A percentile compares a stretch with the other conserved stretches of the same genome.
Conservation (phyloP, 23 tunicate genomes). For the Trididemnum nubilum region DNA sequence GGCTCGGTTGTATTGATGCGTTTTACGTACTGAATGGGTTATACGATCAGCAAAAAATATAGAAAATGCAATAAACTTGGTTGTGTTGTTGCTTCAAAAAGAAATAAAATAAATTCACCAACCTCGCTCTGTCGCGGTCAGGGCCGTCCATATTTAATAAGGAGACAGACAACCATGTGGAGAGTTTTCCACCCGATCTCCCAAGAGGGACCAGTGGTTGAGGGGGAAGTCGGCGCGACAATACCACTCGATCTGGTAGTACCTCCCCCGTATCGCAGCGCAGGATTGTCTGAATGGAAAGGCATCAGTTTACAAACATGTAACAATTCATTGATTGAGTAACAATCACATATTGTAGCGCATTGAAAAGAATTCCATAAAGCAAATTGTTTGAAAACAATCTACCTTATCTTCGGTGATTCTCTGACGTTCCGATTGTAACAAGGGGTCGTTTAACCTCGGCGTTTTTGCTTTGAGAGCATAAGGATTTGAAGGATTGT, state of each 20-base stretch:
- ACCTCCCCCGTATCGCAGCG: conserved; percentile 73
- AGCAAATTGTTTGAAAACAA: not conserved
- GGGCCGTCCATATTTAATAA: conserved; percentile 63
- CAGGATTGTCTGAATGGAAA: conserved; percentile 16
- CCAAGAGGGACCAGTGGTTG: conserved; percentile 78
- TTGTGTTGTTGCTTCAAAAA: too few relatives aligned
- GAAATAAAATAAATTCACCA: too few relatives aligned
- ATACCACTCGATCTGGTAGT: conserved; percentile 38
- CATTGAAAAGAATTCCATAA: not conserved
- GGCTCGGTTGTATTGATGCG: too few relatives aligned
- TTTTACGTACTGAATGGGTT: too few relatives aligned
- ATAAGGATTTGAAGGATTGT: conserved; percentile 26
- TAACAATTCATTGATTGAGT: too few relatives aligned
- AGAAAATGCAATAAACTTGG: too few relatives aligned
- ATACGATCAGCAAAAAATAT: too few relatives aligned
- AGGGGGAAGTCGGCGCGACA: conserved; percentile 50
- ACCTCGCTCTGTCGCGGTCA: conserved; percentile 44
- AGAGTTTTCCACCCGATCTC: conserved; percentile 46
- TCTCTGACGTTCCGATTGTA: conserved; percentile 56
- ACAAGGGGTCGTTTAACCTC: conserved; percentile 63
- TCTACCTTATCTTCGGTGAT: conserved; percentile 64
- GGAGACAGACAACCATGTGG: conserved; percentile 69
- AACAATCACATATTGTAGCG: not conserved
- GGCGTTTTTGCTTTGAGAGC: conserved; percentile 42
- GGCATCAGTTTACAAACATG: not conserved